These are phyloP conservation scores for Phenganax stokvisi DNA, from an alignment of 92 coral and sea anemone genomes.

Conservation along the genomic window DNA sequence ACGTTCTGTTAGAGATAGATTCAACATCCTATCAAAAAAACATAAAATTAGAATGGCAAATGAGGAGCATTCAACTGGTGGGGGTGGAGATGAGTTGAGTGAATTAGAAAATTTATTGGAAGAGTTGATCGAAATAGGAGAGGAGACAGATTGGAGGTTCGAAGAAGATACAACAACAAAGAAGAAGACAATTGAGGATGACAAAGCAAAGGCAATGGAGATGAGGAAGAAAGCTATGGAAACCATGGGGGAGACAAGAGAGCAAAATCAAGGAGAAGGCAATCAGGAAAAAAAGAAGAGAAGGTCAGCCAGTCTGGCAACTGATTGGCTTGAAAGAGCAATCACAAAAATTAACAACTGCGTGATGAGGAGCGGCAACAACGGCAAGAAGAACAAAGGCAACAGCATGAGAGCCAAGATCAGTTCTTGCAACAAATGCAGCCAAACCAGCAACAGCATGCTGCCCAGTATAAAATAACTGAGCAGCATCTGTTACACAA, in stretches of 20 bases:
- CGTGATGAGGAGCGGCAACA: conserved; percentile 55
- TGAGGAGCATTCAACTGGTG: too few relatives aligned
- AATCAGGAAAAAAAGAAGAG: conserved; percentile 50
- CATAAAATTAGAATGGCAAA: too few relatives aligned
- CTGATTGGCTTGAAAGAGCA: conserved; percentile 56
- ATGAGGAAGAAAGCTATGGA: too few relatives aligned
- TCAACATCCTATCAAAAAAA: conserved; percentile 49
- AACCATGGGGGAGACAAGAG: conserved; percentile 50
- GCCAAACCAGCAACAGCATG: conserved; percentile 8
- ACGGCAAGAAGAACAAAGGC: conserved; percentile 50
- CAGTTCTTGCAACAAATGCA: background rate
- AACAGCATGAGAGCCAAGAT: background rate
- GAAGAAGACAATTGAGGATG: conserved; percentile 48
- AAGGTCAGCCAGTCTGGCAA: conserved; percentile 47
- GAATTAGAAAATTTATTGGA: too few relatives aligned
- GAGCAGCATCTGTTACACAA: too few relatives aligned
- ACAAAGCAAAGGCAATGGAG: conserved; percentile 55
- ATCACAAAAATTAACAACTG: conserved; percentile 59
- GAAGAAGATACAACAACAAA: conserved; percentile 52
- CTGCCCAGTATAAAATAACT: too few relatives aligned
- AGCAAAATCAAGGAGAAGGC: conserved; percentile 45
- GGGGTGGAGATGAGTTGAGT: too few relatives aligned
- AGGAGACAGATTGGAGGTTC: conserved; percentile 42
- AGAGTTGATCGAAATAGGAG: conserved; percentile 49
- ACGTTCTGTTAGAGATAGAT: conserved; percentile 60